A percentile compares a stretch with the other conserved stretches of the same genome.
These are phyloP conservation scores for Chrysolina oricalcia DNA, from an alignment of 2,888 invertebrate species.

Conservation along the genomic window DNA sequence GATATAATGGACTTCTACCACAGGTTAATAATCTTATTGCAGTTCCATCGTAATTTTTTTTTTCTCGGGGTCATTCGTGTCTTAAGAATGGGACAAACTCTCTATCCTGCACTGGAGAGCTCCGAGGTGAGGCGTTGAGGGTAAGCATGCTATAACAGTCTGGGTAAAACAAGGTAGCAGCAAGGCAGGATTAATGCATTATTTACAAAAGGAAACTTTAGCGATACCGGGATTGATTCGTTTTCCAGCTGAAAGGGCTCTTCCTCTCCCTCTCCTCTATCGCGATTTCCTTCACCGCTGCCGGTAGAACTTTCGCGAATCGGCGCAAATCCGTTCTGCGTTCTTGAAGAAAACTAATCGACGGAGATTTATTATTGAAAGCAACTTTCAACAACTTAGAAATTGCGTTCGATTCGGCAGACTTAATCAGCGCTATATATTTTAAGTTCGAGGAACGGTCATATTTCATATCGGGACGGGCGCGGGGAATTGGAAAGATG, in stretches of 20 bases:
- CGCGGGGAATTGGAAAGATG: slow-evolving; percentile 3
- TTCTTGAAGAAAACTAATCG: slow-evolving; percentile 56
- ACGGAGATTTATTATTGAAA: slow-evolving; percentile 60
- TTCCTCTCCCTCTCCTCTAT: slow-evolving; percentile 46
- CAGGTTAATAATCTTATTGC: no score
- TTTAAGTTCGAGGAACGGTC: slow-evolving; percentile 38
- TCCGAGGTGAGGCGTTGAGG: slow-evolving; percentile 42
- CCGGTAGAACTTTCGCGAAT: not conserved
- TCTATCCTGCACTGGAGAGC: slow-evolving; percentile 35
- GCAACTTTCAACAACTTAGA: slow-evolving; percentile 56
- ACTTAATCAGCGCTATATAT: slow-evolving; percentile 52
- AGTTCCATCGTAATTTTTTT: no score
- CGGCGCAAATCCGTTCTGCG: slow-evolving; percentile 11
- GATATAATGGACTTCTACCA: no score
- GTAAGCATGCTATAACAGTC: slow-evolving; percentile 60
- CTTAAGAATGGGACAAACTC: not conserved
- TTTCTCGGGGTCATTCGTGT: not conserved
- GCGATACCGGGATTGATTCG: slow-evolving; percentile 62
- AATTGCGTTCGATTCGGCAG: slow-evolving; percentile 47
- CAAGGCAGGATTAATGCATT: slow-evolving; percentile 64
- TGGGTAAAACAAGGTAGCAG: slow-evolving; percentile 64
- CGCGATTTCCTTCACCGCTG: slow-evolving; percentile 51
- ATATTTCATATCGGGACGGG: slow-evolving; percentile 44
- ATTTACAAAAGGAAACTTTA: slow-evolving; percentile 65
- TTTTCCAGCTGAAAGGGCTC: slow-evolving; percentile 56